Base-by-base conservation (phyloP, 1,140 invertebrate genomes). In the Drosophila lacteicornis region DNA sequence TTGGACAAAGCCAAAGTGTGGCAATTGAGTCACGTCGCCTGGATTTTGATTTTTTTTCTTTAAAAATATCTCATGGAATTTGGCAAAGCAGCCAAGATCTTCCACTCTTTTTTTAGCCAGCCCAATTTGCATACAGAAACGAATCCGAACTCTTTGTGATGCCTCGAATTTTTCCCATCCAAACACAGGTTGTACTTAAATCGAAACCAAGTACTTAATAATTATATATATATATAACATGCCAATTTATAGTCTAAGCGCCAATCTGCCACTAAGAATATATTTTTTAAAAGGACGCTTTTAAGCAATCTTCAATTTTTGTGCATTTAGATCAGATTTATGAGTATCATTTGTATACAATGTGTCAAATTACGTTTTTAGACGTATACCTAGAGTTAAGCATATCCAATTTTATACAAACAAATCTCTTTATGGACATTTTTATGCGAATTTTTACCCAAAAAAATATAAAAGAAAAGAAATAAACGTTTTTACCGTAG, bases 201-300 rank as follows among this genome's bases (percentile, higher is more conserved):
- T 38, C 30, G 74, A 61, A 69, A 80, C 74, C 60, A 77, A 80
- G 80, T 82, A 82, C 80, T 82, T 82, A 82, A 78, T 76, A 49
- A 49, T 61, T 47, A 45, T 45, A 59, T 36, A 40, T 51, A 43
- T 33, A 58, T 60, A 30, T 58, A 47, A 46, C 42, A 66, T 56
- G 56, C 60, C 57, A 61, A 50, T 75, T 25, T 55, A 75, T 75
- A 75, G 43, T 43, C 17, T 77, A 77, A 77, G 75, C 63, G 53
- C 55, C 53, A 58, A 77, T 77, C 62, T 77, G 75, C 75, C 71
- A 46, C 71, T 61, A 75, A 70, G 46, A 69, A 47, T 75, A 75
- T 42, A 17, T 38, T 22, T 56, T 56, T 40, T 22, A 40, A 40
- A 56, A 56, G n/a, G 19, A 55, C 36, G 53, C 33, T 56, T 22